Base-by-base conservation (phyloP, 2,888 invertebrate species). In the Ichneumoninae sp. region DNA sequence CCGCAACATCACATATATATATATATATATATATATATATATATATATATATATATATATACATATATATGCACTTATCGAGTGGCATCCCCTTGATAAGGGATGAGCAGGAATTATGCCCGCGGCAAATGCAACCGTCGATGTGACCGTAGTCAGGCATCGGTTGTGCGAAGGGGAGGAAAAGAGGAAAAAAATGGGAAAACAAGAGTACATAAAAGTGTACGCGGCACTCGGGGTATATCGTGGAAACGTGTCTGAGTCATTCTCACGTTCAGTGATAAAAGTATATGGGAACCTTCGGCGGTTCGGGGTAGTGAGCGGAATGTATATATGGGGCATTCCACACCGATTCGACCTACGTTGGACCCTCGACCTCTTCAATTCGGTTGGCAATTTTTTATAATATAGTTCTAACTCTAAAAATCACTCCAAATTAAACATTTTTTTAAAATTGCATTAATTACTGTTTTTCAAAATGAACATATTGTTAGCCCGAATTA, bases 71-170 rank as follows among this genome's bases (percentile, higher is more conserved):
- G 26, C 3, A 60, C 7, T 54, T 30, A 70, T 54, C 57, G 13
- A n/a, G 13, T 40, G 4, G 60, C 44, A 44, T 52, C 52, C 19
- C 19, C 19, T 54, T 19, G n/a, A 54, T 54, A 36, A 33, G 54
- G 80, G 68, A 66, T 65, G 77, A 78, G 70, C 70, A 71, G 69
- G 78, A 85, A 85, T 80, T 82, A 82, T 79, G 65, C 47, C 50
- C 26, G 50, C 33, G 66, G 68, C 74, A 44, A 83, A 69, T 50
- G 57, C 73, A 74, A 47, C 70, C 63, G 69, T 71, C 65, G 71
- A 75, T 75, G 54, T 36, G 69, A 75, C 79, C 63, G 4, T 54
- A 68, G 63, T 30, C 19, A 13, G 10, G 50, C 47, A n/a, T 79
- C 36, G 44, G 33, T 30, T 19, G 5, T 19, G 22, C 44, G 44